Evolutionary conservation across 1,140 invertebrate species (phyloP).

Genomic region (Gonatopus flavifemur): DNA sequence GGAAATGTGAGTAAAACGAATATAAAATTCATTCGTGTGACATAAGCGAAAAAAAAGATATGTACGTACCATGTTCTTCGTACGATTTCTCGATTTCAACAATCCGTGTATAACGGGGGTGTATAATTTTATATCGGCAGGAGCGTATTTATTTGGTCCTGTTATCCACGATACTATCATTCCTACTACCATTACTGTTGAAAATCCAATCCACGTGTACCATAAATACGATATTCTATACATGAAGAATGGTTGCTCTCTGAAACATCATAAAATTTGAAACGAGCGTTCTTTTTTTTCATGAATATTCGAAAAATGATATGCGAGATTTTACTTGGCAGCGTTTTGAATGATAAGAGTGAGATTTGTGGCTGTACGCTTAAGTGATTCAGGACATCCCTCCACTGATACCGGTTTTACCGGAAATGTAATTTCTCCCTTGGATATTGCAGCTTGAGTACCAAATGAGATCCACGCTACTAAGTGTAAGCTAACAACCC

Average conservation of each 20-base stretch:
- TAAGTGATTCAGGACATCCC: conserved; percentile 59
- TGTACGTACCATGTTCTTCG: conserved; percentile 9
- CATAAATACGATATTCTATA: conserved; percentile 69
- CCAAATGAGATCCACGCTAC: conserved; percentile 86
- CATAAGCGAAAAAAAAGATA: neutral
- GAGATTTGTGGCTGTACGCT: conserved; percentile 27
- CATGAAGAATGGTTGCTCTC: conserved; percentile 59
- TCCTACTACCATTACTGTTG: conserved; percentile 69
- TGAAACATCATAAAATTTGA: conserved; percentile 27
- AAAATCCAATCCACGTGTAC: conserved; percentile 69
- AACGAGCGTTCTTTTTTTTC: neutral
- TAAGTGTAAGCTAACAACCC: conserved; percentile 67
- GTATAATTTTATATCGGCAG: conserved; percentile 44
- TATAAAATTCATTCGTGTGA: neutral
- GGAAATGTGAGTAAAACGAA: neutral
- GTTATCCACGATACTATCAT: conserved; percentile 70
- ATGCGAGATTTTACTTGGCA: conserved; percentile 35
- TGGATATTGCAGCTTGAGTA: conserved; percentile 72
- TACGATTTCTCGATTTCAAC: conserved; percentile 8
- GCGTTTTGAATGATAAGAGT: conserved; percentile 29
- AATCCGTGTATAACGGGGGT: conserved; percentile 45
- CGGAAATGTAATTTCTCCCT: conserved; percentile 62
- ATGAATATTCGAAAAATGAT: conserved; percentile 4
- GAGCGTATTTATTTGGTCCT: conserved; percentile 53
- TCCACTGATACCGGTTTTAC: conserved; percentile 64